Evolutionary conservation across 1,140 invertebrate genomes (phyloP), one percentile per base, ranked within the genome.

Genomic region (Pectinophora gossypiella): DNA sequence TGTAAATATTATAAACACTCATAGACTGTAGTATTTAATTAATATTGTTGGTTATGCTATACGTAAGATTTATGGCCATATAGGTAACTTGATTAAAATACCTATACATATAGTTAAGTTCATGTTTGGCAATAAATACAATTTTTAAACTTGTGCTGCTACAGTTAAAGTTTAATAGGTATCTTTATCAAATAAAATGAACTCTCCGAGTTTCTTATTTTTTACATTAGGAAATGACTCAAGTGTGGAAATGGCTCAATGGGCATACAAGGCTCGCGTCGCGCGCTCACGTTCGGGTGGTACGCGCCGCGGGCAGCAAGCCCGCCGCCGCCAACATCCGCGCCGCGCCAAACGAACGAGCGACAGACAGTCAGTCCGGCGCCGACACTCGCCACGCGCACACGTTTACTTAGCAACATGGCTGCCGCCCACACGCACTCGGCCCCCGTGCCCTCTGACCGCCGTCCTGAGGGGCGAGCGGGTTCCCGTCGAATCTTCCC

Each of bases 401-500:
- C 71, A 81, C 71, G 78, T 81, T 48, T 45, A 54, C 59, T 60
- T 59, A 56, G 51, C 40, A 58, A 61, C 55, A 81, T 84, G 73
- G 72, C 73, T 61, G 79, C 75, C 56, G 76, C 81, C 69, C 72
- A 85, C 76, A 72, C 77, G 64, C 80, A 78, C 61, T 64, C 74
- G 67, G 74, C 76, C 69, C 72, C 79, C 64, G 74, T 64, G 54
- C 69, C 72, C 70, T 70, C 80, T 69, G 85, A 88, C 81, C 77
- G 85, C 84, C 78, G 89, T 87, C 80, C 81, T 91, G 89, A 86
- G 67, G 77, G 81, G 49, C 79, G 83, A 45, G 81, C 83, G 46
- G 94, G 94, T 23, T 95, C 94, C 45, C 89, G 95, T 42, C 90
- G 95, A 19, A 96, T 95, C 69, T 96, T 96, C 65, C 91, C 94